Evolutionary conservation across 2,113 vertebrate genomes (phyloP), one percentile per base, ranked within the genome.

Genomic region (Edolisoma coerulescens): DNA sequence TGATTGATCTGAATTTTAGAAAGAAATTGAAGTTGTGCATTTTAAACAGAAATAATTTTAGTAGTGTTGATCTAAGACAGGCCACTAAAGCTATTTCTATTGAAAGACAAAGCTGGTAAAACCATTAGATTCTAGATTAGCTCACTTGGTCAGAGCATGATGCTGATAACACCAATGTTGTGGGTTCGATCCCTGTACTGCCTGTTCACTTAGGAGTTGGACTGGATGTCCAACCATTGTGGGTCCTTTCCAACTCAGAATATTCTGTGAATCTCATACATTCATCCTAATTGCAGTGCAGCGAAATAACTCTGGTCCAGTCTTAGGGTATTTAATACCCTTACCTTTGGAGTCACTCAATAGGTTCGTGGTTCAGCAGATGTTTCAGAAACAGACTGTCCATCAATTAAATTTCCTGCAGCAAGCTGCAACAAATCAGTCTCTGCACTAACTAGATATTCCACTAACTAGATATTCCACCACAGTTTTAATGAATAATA

Each of bases 401-500:
- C 17, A 70, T 67, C 54, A 78, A 60, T 52, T 81, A 75, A 47
- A 93, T 70, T 92, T 89, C 30, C 56, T 81, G 35, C 52, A 84
- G 39, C 9, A 84, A 39, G 7, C 21, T 92, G 33, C 52, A 91
- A 70, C 26, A 78, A 75, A 82, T 84, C 64, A 84, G 32, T 39
- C 20, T 16, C 47, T 89, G 14, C 24, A 19, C 20, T 82, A 84
- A 65, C 44, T 33, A 89, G 39, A 84, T 83, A 88, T 65, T 93
- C 39, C 23, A 19, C 33, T 81, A 88, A 74, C 45, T 33, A 90
- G 41, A 82, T 81, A 89, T 68, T 94, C 37, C 53, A 84, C 32
- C 16, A 37, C 17, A 50, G 10, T 94, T 95, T 89, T 79, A 82
- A 84, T 87, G 69, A 61, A 76, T 79, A 89, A 95, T 87, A 94